phyloP scores from a whole-genome alignment of 2,113 vertebrate species.

The Andinoacara biseriatus region DNA sequence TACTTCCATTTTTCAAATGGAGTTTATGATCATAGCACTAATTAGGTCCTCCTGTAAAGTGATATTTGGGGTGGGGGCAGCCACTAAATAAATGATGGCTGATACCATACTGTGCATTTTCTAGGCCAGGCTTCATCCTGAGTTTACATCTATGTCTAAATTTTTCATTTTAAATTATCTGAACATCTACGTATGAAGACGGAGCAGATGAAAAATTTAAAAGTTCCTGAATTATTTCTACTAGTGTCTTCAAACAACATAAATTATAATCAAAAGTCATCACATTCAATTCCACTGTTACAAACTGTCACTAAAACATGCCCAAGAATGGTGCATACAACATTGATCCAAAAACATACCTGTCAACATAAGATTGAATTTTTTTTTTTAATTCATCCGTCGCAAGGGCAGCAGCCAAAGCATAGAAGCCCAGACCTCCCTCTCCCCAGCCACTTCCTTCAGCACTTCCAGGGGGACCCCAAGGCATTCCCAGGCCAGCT shows the following conservation, averaged over 20 bases:
- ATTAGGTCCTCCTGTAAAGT: neutral
- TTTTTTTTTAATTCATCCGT: too few relatives aligned
- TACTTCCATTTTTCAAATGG: too few relatives aligned
- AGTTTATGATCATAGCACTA: neutral
- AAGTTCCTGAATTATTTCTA: conserved; percentile 1
- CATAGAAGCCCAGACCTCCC: too few relatives aligned
- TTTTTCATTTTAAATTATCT: conserved; percentile 30
- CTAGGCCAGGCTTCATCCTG: neutral
- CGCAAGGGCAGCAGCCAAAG: too few relatives aligned
- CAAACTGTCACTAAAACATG: neutral
- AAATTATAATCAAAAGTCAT: neutral
- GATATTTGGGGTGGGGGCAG: neutral
- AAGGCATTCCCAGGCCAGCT: too few relatives aligned
- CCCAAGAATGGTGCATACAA: neutral
- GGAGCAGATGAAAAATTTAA: neutral
- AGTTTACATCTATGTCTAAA: conserved; percentile 10
- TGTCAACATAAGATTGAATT: neutral
- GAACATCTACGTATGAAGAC: neutral
- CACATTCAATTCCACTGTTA: neutral
- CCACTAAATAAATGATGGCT: conserved; percentile 33
- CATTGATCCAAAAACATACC: neutral
- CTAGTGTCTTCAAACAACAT: neutral
- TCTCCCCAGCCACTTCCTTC: too few relatives aligned
- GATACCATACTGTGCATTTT: conserved; percentile 32
- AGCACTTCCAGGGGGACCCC: too few relatives aligned